Base-by-base conservation (phyloP, 2,888 invertebrate genomes). In the Euclidia mi region DNA sequence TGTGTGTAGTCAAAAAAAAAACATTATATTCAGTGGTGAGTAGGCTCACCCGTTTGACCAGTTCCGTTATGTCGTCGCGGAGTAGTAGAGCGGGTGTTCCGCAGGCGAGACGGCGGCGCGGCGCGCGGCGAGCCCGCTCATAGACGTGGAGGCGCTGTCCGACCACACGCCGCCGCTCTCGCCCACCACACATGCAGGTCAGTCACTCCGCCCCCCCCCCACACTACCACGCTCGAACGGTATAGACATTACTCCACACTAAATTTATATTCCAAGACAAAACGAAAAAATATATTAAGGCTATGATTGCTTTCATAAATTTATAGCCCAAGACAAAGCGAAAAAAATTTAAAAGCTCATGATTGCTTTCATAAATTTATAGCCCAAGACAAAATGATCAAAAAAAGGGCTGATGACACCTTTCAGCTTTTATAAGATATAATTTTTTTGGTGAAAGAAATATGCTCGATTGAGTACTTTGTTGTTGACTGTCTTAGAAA, bases 141-240 rank as follows among this genome's bases (percentile, higher is more conserved):
- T 96, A 84, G 96, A 96, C 91, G 96, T 96, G 86, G 96, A 96
- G 90, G 95, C 95, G 79, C 95, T 96, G 74, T 96, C 96, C 71
- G 95, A 95, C 84, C 94, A 95, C 81, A 95, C 95, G 80, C 90
- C 91, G 75, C 94, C 94, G 82, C 94, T 95, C 80, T 88, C 90
- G 77, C 94, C 76, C 84, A 72, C 78, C 82, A 85, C 83, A 81
- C 79, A 81, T 80, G 62, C 95, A 96, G 96, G 96, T 96, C 96
- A 96, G 96, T 96, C 41, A 43, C 37, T 9, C 20, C 40, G 81
- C 78, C 61, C 20, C 43, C 37, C 41, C 42, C 42, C 65, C 73
- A 25, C 72, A 55, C 62, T 60, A 61, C 65, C 56, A 61, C 52
- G 63, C 78, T 75, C 89, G 88, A 91, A 90, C 88, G 91, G 93